Conservation (phyloP, 1,140 invertebrate genomes). For the Diorhabda sublineata region DNA sequence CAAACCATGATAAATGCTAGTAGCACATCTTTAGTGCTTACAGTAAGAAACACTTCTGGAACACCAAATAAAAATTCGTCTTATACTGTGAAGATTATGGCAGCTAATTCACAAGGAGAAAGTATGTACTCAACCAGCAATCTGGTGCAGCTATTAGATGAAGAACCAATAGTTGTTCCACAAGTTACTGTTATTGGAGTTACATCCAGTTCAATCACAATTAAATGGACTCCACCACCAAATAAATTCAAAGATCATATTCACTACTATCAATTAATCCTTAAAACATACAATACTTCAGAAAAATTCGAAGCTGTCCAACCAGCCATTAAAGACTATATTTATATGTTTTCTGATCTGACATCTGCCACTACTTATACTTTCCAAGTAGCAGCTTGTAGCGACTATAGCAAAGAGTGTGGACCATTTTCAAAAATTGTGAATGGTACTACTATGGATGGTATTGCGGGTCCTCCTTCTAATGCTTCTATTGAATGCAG, state of each 20-base stretch:
- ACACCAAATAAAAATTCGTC: slow-evolving; percentile 43
- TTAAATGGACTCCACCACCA: slow-evolving; percentile 68
- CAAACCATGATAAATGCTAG: slow-evolving; percentile 49
- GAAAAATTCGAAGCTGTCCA: slow-evolving; percentile 59
- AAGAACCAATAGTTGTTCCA: slow-evolving; percentile 74
- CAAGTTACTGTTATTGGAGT: slow-evolving; percentile 72
- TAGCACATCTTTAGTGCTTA: slow-evolving; percentile 53
- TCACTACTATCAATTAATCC: slow-evolving; percentile 70
- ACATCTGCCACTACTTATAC: slow-evolving; percentile 72
- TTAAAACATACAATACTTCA: slow-evolving; percentile 56
- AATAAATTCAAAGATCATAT: slow-evolving; percentile 63
- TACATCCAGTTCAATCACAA: slow-evolving; percentile 71
- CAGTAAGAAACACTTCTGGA: slow-evolving; percentile 33
- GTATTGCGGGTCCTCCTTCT: slow-evolving; percentile 51
- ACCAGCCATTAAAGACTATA: slow-evolving; percentile 57
- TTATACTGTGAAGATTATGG: slow-evolving; percentile 51
- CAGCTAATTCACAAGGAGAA: slow-evolving; percentile 53
- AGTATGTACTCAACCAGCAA: slow-evolving; percentile 46
- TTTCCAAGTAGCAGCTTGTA: slow-evolving; percentile 73
- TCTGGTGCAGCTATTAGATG: slow-evolving; percentile 51
- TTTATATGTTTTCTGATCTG: slow-evolving; percentile 73
- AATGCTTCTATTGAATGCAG: slow-evolving; percentile 63
- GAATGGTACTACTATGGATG: slow-evolving; percentile 76
- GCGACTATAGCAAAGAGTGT: slow-evolving; percentile 68
- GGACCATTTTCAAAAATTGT: slow-evolving; percentile 70